A percentile compares a stretch with the other conserved stretches of the same genome.
Evolutionary conservation across 2,888 invertebrate species (phyloP).

Genomic region (Gastracanthus pulcherrimus): DNA sequence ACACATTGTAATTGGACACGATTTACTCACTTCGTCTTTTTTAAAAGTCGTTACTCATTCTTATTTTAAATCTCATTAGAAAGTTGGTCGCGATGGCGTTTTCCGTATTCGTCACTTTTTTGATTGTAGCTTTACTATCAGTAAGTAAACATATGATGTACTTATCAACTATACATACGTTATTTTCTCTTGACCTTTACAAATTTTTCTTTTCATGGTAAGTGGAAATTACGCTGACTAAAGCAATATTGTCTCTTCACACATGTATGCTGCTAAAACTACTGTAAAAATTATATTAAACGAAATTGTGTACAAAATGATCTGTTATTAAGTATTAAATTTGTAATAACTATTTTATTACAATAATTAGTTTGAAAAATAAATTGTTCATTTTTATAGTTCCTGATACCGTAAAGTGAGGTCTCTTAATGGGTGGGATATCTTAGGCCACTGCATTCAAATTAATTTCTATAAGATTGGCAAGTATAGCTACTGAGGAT

Average conservation of each 20-base stretch:
- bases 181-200: slow-evolving; percentile 46
- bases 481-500: too few relatives aligned
- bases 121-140: slow-evolving; percentile 45
- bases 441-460: too few relatives aligned
- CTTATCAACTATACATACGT: slow-evolving; percentile 11
- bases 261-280: not conserved
- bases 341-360: too few relatives aligned
- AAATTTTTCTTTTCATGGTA: not conserved
- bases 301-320: too few relatives aligned
- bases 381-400: too few relatives aligned
- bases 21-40: not conserved
- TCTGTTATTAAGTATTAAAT: too few relatives aligned
- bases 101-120: slow-evolving; percentile 26
- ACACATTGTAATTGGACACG: not conserved
- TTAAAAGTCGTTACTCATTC: not conserved
- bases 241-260: not conserved
- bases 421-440: too few relatives aligned
- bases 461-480: too few relatives aligned
- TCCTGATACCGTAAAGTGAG: too few relatives aligned
- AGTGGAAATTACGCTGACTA: slow-evolving; percentile 17
- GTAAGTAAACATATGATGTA: slow-evolving; percentile 53
- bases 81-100: slow-evolving; percentile 28
- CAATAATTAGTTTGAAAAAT: too few relatives aligned
- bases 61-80: not conserved
- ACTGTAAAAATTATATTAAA: too few relatives aligned